Conservation (phyloP, 2,797 vertebrate species). For the Furcifer pardalis region DNA sequence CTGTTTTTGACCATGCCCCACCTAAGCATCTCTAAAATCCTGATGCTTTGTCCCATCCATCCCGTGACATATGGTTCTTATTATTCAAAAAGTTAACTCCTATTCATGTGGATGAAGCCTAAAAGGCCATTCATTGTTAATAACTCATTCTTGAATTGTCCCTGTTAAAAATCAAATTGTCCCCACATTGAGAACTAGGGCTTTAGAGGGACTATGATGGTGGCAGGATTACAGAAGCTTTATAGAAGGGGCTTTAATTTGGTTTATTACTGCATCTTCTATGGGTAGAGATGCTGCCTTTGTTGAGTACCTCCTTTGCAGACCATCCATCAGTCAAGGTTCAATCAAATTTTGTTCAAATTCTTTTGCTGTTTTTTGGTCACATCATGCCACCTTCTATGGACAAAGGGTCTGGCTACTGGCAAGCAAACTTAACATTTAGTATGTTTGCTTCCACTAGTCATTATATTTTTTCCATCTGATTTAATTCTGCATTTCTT, state of each 20-base stretch:
- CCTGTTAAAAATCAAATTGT: too few relatives aligned
- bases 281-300: background rate
- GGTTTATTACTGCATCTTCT: background rate
- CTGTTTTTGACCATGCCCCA: too few relatives aligned
- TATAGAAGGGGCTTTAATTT: background rate
- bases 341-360: slow-evolving; percentile 12
- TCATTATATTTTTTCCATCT: slow-evolving; percentile 29
- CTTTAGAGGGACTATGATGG: too few relatives aligned
- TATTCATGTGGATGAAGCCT: too few relatives aligned
- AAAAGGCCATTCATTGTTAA: too few relatives aligned
- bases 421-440: slow-evolving; percentile 34
- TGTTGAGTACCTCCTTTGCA: background rate
- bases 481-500: slow-evolving; percentile 44
- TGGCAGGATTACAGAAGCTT: background rate
- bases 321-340: background rate
- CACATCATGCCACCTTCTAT: background rate
- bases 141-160: too few relatives aligned
- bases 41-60: too few relatives aligned
- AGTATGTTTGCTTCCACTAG: slow-evolving; percentile 13
- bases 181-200: too few relatives aligned
- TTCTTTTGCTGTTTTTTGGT: background rate
- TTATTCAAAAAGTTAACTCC: too few relatives aligned
- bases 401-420: background rate
- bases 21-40: too few relatives aligned
- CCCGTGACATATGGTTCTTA: too few relatives aligned